Evolutionary conservation across 2,113 vertebrate genomes (phyloP).

Genomic region (Tachysurus fulvidraco): DNA sequence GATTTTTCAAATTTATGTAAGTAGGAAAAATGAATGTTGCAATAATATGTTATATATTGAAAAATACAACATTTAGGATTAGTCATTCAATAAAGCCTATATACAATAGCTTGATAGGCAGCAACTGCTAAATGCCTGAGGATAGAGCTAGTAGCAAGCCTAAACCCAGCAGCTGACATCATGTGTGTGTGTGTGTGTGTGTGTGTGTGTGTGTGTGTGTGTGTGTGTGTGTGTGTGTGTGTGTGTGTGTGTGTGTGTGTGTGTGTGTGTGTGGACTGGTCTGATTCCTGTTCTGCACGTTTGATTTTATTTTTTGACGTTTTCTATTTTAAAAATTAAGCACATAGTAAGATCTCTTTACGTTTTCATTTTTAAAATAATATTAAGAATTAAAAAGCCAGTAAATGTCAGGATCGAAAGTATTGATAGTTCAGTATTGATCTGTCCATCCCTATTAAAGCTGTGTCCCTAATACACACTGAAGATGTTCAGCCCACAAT

Average conservation of each 20-base stretch:
- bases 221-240: not conserved
- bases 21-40: not conserved
- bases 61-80: not conserved
- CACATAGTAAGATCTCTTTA: not conserved
- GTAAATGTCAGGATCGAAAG: not conserved
- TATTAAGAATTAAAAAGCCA: not conserved
- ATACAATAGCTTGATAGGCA: not conserved
- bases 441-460: not conserved
- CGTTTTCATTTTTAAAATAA: not conserved
- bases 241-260: not conserved
- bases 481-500: not conserved
- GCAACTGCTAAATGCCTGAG: not conserved
- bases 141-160: not conserved
- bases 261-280: not conserved
- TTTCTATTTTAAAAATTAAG: not conserved
- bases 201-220: not conserved
- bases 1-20: not conserved
- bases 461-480: not conserved
- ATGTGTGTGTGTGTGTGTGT: constrained; percentile 1
- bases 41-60: not conserved
- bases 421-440: not conserved
- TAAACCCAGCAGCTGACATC: not conserved
- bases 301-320: not conserved
- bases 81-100: not conserved
- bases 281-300: not conserved